Evolutionary conservation across 2,888 invertebrate genomes (phyloP).

Genomic region (Standfussiana lucernea): DNA sequence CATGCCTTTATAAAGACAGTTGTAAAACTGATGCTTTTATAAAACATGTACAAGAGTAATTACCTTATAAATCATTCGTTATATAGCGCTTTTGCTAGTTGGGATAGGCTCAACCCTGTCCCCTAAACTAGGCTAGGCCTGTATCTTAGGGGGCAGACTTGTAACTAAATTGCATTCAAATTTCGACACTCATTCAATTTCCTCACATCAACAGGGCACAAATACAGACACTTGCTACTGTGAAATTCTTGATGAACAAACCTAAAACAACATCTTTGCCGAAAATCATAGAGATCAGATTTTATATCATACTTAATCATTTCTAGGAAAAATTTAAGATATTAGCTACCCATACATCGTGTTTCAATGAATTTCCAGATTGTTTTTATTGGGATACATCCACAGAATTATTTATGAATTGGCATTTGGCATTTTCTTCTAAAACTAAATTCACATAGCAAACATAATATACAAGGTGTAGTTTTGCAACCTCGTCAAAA

Average conservation of each 20-base stretch:
- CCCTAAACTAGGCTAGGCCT: too few species aligned
- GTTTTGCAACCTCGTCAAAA: too few species aligned
- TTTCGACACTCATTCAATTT: not conserved
- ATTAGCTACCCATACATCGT: not conserved
- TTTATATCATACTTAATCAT: not conserved
- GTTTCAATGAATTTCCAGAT: not conserved
- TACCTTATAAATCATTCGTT: too few species aligned
- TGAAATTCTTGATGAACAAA: not conserved
- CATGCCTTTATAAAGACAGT: too few species aligned
- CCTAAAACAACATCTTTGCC: not conserved
- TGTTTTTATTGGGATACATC: not conserved
- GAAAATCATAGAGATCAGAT: not conserved
- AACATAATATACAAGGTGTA: too few species aligned
- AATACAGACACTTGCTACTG: not conserved
- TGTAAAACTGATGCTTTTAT: too few species aligned
- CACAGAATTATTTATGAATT: not conserved
- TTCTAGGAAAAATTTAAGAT: not conserved
- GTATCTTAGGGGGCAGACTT: too few species aligned
- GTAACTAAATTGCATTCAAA: not conserved
- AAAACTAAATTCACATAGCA: not conserved
- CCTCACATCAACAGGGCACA: not conserved
- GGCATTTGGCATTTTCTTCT: not conserved
- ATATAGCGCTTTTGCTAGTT: too few species aligned
- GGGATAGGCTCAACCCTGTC: too few species aligned
- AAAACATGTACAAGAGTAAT: too few species aligned